Base-by-base conservation (phyloP, 2,797 vertebrate species). In the Enteromius treurensis region DNA sequence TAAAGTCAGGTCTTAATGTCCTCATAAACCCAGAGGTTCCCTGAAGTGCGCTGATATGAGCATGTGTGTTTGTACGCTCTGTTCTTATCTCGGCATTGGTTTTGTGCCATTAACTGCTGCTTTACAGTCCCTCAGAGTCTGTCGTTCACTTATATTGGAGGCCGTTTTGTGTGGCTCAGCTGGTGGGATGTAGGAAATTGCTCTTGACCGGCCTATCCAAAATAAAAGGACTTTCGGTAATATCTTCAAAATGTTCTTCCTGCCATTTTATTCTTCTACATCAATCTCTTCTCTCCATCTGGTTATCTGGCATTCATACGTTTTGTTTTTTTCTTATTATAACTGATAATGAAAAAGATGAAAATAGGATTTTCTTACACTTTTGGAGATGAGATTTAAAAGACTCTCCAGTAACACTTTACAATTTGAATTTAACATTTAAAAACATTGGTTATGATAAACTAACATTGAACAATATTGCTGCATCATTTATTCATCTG, bases 21-120 rank as follows among this genome's bases (percentile, higher is more conserved):
- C 80, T 82, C 80, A 82, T 82, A 75, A 82, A 82, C 21, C 71
- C 68, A 49, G 53, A 73, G 69, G 55, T 81, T 73, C 80, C 80
- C 80, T 81, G 80, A 73, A 62, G 80, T 40, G 70, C 1, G 71
- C 78, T 70, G 78, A 80, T 70, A 80, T 65, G 70, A 75, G 47
- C 68, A 14, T 81, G 58, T 65, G 42, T 64, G 80, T 75, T 80
- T 80, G 69, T 80, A 80, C 23, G 67, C 67, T n/a, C 49, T 70
- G 65, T 58, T 80, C 78, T 70, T 70, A 58, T 80, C 78, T 70
- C 67, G 11, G 37, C 21, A 23, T 34, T 80, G 78, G 78, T 68
- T 80, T 80, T 70, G 80, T 74, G 70, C 45, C 80, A 75, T 82
- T 82, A 82, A 82, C 70, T 14, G 70, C 80, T 53, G 71, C 45